These are phyloP conservation scores for Anthoscopus minutus DNA, from an alignment of 2,113 vertebrate genomes.

Conservation along the genomic window DNA sequence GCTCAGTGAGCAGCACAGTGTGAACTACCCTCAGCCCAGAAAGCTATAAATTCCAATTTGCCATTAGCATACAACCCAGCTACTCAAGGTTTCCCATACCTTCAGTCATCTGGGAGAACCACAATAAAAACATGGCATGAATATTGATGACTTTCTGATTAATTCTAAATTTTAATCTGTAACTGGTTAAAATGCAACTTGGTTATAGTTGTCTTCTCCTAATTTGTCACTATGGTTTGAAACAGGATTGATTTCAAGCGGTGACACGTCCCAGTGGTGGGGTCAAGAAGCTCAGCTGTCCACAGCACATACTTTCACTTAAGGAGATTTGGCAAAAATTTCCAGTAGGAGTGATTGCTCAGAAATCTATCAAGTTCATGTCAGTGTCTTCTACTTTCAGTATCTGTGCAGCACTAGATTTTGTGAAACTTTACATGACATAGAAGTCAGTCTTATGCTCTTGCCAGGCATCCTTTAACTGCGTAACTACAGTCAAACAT, in stretches of 20 bases:
- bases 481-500: not conserved
- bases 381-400: not conserved
- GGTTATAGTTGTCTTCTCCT: not conserved
- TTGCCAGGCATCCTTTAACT: not conserved
- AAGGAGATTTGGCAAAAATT: not conserved
- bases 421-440: not conserved
- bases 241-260: not conserved
- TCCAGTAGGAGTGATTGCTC: not conserved
- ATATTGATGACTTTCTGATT: not conserved
- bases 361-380: not conserved
- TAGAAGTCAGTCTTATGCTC: not conserved
- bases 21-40: not conserved
- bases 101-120: not conserved
- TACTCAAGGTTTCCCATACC: not conserved
- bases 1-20: accelerated
- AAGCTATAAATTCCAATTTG: not conserved
- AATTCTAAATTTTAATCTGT: not conserved
- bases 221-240: not conserved
- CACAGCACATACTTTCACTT: not conserved
- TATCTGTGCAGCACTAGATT: not conserved
- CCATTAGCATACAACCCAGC: accelerated
- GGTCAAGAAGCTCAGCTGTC: not conserved
- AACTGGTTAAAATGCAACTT: not conserved
- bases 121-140: not conserved
- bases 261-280: not conserved